phyloP scores from a whole-genome alignment of 2,888 invertebrate species.

The Tetrapedia diversipes region DNA sequence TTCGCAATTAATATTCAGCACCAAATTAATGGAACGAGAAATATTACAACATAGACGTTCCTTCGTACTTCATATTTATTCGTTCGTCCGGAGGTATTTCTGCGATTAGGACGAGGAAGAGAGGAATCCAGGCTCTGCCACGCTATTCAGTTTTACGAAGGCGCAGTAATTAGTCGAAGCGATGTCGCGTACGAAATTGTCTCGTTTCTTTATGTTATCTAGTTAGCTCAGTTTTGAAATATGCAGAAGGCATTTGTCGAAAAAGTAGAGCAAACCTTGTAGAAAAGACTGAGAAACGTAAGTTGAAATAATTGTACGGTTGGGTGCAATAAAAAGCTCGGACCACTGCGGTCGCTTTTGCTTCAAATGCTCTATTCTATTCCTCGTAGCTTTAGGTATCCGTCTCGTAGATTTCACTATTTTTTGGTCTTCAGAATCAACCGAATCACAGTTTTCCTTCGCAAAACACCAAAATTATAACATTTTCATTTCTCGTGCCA shows the following conservation, averaged over 20 bases:
- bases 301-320: neutral
- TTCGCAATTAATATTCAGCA: conserved; percentile 14
- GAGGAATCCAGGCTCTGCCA: neutral
- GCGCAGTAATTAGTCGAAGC: conserved; percentile 18
- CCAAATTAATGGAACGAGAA: conserved; percentile 29
- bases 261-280: neutral
- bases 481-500: too few relatives aligned
- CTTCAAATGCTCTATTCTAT: too few relatives aligned
- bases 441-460: too few relatives aligned
- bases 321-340: too few relatives aligned
- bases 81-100: neutral
- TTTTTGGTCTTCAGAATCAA: too few relatives aligned
- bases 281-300: neutral
- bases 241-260: neutral
- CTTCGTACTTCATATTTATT: conserved; percentile 16
- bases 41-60: neutral
- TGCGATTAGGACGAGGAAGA: conserved; percentile 18
- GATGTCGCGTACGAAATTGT: conserved; percentile 32
- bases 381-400: too few relatives aligned
- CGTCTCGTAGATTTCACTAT: too few relatives aligned
- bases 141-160: conserved; percentile 3
- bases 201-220: conserved; percentile 24
- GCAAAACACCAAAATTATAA: too few relatives aligned
- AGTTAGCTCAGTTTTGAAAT: neutral
- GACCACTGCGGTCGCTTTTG: too few relatives aligned